These are phyloP conservation scores for Drosophila lacicola DNA, from an alignment of 2,888 invertebrate species.

Conservation along the genomic window DNA sequence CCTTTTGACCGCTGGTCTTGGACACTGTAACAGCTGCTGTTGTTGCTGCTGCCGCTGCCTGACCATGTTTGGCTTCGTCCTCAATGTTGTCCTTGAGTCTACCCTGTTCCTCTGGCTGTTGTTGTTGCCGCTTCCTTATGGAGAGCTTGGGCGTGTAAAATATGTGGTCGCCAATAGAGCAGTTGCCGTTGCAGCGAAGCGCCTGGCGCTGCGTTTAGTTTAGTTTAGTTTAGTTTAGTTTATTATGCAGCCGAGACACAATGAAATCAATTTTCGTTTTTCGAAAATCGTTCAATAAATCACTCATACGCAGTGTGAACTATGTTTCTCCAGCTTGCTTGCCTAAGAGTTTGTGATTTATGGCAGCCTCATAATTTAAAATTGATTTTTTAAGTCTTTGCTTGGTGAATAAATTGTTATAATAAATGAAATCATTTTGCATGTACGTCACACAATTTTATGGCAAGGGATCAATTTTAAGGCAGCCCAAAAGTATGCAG, in stretches of 20 bases:
- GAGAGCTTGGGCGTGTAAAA: constrained; percentile 36
- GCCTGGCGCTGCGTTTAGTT: constrained; percentile 15
- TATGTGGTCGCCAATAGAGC: constrained; percentile 22
- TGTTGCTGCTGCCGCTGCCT: constrained; percentile 10
- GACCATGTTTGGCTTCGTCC: constrained; percentile 33
- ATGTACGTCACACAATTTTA: neutral
- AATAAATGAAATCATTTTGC: neutral
- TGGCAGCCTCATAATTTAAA: constrained; percentile 11
- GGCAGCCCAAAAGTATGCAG: constrained; percentile 55
- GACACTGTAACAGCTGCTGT: constrained; percentile 44
- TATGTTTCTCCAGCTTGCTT: constrained; percentile 17
- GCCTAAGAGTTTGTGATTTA: constrained; percentile 34
- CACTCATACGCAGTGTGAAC: constrained; percentile 70
- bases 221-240: constrained; percentile 41
- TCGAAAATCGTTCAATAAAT: constrained; percentile 63
- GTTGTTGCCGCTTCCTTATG: neutral
- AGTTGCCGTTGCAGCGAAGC: neutral
- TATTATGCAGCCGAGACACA: constrained; percentile 66
- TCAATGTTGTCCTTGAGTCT: constrained; percentile 41
- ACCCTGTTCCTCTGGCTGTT: constrained; percentile 10
- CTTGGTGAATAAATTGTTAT: neutral
- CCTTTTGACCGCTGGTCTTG: constrained; percentile 61
- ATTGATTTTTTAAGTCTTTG: constrained; percentile 7
- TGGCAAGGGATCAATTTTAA: neutral
- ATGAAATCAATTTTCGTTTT: constrained; percentile 65